These are phyloP conservation scores for Pedetes capensis DNA, from an alignment of 2,113 vertebrate species.

Conservation along the genomic window DNA sequence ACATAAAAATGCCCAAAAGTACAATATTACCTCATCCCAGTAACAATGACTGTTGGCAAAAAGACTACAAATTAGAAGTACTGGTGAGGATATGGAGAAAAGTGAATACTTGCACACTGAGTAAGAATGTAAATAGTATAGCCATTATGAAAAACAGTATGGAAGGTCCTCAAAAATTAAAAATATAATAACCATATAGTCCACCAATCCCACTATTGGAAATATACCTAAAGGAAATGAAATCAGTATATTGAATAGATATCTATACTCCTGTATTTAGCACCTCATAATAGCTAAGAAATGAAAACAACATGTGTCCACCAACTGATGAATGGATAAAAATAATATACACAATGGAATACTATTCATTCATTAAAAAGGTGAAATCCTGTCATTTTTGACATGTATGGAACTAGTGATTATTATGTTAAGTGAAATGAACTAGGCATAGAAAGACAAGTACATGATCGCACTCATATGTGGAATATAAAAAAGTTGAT, in stretches of 20 bases:
- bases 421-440: background rate
- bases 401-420: background rate
- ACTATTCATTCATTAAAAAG: background rate
- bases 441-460: background rate
- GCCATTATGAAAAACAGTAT: background rate
- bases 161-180: background rate
- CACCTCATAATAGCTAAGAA: background rate
- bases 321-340: background rate
- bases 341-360: background rate
- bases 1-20: background rate
- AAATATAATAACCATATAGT: background rate
- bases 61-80: background rate
- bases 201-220: background rate
- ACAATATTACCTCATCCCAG: background rate
- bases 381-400: background rate
- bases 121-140: background rate
- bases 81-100: background rate
- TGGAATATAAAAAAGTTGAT: background rate
- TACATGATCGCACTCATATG: background rate
- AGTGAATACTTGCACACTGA: background rate
- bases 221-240: background rate
- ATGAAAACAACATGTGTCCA: background rate
- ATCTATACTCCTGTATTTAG: background rate
- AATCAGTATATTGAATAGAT: background rate
- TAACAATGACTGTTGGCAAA: background rate